Conservation (phyloP, 2,797 vertebrate genomes). For the Macropodus opercularis region DNA sequence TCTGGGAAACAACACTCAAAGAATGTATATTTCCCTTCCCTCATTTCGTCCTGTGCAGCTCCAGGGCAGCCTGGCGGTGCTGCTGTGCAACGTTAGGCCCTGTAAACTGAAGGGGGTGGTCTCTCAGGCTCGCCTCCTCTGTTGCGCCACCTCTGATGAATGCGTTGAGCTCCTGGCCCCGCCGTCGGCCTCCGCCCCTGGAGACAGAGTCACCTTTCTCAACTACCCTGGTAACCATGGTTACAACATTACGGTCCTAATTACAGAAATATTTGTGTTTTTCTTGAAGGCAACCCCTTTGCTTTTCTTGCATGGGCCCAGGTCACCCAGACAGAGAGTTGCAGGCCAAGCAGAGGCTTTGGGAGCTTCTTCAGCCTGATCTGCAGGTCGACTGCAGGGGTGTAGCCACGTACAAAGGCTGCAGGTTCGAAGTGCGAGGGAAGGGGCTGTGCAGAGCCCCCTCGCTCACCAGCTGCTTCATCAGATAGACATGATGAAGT, state of each 20-base stretch:
- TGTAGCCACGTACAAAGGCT: slow-evolving; percentile 90
- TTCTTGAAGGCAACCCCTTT: no score
- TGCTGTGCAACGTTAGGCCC: slow-evolving; percentile 92
- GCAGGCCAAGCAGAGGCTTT: slow-evolving; percentile 88
- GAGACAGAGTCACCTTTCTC: slow-evolving; percentile 91
- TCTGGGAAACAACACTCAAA: no score
- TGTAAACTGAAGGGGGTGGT: slow-evolving; percentile 89
- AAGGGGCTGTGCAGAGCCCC: slow-evolving; percentile 90
- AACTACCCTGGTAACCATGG: slow-evolving; percentile 85
- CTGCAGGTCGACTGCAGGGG: slow-evolving; percentile 85
- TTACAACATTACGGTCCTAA: no score
- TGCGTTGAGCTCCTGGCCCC: slow-evolving; percentile 86
- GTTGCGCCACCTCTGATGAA: slow-evolving; percentile 83
- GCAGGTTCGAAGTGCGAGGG: slow-evolving; percentile 90
- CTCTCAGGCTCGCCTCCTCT: slow-evolving; percentile 92
- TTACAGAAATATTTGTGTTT: no score
- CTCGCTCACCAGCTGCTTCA: slow-evolving; percentile 85
- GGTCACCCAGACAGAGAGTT: slow-evolving; percentile 91
- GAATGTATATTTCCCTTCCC: no score
- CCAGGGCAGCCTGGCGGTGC: slow-evolving; percentile 84
- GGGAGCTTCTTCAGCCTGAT: slow-evolving; percentile 90
- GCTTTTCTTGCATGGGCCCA: slow-evolving; percentile 42
- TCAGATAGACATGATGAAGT: slow-evolving; percentile 78
- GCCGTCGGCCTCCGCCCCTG: slow-evolving; percentile 85
- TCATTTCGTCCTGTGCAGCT: slow-evolving; percentile 85